Evolutionary conservation across 2,888 invertebrate species (phyloP), one percentile per base, ranked within the genome.

Genomic region (Dysmachus trigonus): DNA sequence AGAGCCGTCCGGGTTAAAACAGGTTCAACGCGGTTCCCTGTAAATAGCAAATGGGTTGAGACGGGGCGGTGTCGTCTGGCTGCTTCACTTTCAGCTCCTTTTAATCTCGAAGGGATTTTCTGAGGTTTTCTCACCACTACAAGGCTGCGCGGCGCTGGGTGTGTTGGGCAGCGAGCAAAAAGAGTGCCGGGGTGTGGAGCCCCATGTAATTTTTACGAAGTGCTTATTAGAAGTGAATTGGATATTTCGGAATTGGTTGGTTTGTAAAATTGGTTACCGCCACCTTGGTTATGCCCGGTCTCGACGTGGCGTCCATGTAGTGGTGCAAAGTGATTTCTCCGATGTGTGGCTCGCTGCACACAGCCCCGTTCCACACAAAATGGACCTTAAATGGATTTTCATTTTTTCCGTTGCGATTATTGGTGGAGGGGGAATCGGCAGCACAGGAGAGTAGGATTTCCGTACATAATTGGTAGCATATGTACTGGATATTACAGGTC

Each of bases 211-310:
- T 88, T 89, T 89, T 88, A 89, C 88, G 88, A 89, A 89, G 89
- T 89, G 89, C 88, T 89, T 89, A 89, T 88, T 88, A 88, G 88
- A 88, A 88, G 88, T 88, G 88, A 88, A 88, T 88, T 88, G 88
- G 88, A 88, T 88, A 88, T 85, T 85, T 85, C 35, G 53, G 85
- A 85, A 85, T 85, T 85, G 85, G 77, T 86, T 87, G 86, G 86
- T 86, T 86, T 85, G 87, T 87, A 86, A 87, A 86, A 87, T 87
- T 87, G 86, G 86, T 86, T 85, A 86, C 87, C 87, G 73, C 74
- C 86, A 77, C 51, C 83, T 51, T 33, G 18, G 76, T 86, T 84
- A 62, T 62, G n/a, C 33, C 35, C 53, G 18, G 27, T 62, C 41
- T 10, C 13, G 79, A 13, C 47, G 7, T 15, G n/a, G 15, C 13